Percentiles rank a stretch among this genome's conserved stretches.
These are phyloP conservation scores for Microcebus murinus DNA, from an alignment of 2,113 vertebrate species.

Conservation along the genomic window DNA sequence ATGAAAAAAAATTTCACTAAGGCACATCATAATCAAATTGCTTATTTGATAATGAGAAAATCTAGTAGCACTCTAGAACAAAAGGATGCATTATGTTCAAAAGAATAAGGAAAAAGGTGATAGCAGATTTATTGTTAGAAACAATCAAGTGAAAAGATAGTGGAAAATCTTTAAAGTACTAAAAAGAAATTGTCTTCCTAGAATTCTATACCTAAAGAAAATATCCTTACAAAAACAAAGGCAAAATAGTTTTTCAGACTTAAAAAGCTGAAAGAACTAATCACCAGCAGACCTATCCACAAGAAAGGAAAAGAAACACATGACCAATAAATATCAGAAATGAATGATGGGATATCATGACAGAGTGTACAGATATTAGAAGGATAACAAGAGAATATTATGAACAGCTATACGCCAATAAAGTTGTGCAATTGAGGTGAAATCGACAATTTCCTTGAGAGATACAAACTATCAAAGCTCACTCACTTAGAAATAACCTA, in stretches of 20 bases:
- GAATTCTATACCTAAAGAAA: neutral
- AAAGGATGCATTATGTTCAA: neutral
- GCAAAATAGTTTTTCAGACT: neutral
- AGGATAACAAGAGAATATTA: neutral
- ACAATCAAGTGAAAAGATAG: neutral
- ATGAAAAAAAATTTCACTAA: neutral
- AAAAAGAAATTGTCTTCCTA: neutral
- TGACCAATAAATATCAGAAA: neutral
- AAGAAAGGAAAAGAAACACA: neutral
- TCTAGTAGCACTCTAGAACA: neutral
- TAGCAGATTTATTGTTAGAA: neutral
- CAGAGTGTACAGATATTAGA: neutral
- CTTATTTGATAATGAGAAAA: neutral
- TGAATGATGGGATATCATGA: neutral
- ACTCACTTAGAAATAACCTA: neutral
- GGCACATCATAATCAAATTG: neutral
- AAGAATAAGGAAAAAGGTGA: neutral
- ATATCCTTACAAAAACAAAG: neutral
- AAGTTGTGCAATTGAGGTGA: neutral
- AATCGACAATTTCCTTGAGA: neutral
- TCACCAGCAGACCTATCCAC: neutral
- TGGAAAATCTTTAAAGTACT: neutral
- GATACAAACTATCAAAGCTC: neutral
- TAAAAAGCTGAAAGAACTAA: neutral
- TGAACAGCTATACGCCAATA: neutral